Conservation (phyloP, 2,888 invertebrate genomes). For the Aphrophora alni region DNA sequence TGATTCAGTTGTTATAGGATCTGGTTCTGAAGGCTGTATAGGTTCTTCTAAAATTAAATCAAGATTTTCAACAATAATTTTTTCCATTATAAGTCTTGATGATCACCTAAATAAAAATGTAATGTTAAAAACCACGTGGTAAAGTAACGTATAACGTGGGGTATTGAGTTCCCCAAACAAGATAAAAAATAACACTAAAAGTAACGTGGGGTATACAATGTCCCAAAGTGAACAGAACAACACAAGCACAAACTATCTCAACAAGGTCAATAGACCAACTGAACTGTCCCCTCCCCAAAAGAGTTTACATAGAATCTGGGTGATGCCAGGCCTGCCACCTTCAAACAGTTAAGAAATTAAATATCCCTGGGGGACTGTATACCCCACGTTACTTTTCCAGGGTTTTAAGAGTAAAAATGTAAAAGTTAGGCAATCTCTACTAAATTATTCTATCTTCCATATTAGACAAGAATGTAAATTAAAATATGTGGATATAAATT, state of each 20-base stretch:
- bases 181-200: too few species aligned
- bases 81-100: too few species aligned
- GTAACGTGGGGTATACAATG: too few species aligned
- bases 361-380: background rate
- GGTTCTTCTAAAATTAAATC: background rate
- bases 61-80: too few species aligned
- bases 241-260: background rate
- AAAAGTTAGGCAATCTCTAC: too few species aligned
- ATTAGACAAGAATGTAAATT: too few species aligned
- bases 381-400: background rate
- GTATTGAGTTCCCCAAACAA: too few species aligned
- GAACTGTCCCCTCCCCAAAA: background rate
- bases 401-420: too few species aligned
- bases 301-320: background rate
- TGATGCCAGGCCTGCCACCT: background rate
- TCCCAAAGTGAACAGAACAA: too few species aligned
- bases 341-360: background rate
- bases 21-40: background rate
- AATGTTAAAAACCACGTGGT: background rate
- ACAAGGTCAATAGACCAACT: background rate
- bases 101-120: background rate
- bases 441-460: too few species aligned
- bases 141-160: background rate
- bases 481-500: too few species aligned
- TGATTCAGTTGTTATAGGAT: background rate